Evolutionary conservation across 2,113 vertebrate species (phyloP), one percentile per base, ranked within the genome.

Genomic region (Chaetorhynchus papuensis): DNA sequence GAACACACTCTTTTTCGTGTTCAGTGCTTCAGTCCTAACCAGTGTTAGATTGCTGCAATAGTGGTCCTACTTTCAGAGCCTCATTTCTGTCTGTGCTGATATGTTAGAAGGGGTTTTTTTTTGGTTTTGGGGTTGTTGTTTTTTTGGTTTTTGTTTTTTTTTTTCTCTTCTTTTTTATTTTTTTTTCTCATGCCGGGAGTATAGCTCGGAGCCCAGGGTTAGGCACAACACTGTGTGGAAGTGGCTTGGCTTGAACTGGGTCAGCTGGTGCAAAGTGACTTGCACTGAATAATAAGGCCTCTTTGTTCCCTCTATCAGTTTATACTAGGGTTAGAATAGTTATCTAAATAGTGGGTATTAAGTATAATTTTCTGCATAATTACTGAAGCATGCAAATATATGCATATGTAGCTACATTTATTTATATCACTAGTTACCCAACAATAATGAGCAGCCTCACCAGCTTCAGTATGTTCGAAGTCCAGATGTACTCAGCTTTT

Each of bases 41-140:
- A 98, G 97, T 98, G 98, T 97, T 97, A 98, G 98, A 98, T 95
- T 96, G 97, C 98, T 97, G 97, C 98, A 47, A 98, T 97, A 98
- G 98, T 98, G 96, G 97, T 98, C 98, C 98, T 98, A 98, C 98
- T 99, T 99, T 99, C 99, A 99, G 99, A 99, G 98, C 98, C 99
- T 99, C 98, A 98, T 99, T 99, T 98, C 98, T 98, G 98, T 98
- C 97, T 97, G 98, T 98, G 97, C 97, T 96, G 83, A 95, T 96
- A 72, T 96, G 98, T 97, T 96, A 93, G 81, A 96, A 96, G 93
- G 94, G 82, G 1, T 9, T 52, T 33, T 39, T 75, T 69, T 72
- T 66, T 49, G 18, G 41, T 66, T 77, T 83, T 49, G 57, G 65
- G 13, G 6, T 41, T 50, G 41, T 11, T 66, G 39, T 56, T 74